phyloP scores from a whole-genome alignment of 1,140 invertebrate genomes.

The Anastatus disparis region DNA sequence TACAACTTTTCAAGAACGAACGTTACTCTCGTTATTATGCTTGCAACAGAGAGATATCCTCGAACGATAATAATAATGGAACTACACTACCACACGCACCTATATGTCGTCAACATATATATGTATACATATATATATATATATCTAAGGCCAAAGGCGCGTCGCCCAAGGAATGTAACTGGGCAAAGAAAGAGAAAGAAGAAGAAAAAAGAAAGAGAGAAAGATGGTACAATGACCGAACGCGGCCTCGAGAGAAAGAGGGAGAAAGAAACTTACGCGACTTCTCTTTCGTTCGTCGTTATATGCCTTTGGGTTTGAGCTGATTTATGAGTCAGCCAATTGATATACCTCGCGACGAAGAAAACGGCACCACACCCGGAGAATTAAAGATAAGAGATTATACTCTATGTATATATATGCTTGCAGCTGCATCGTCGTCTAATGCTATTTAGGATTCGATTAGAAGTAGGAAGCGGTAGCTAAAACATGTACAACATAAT shows the following conservation, averaged over 20 bases:
- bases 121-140: constrained; percentile 10
- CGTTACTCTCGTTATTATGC: constrained; percentile 42
- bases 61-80: constrained; percentile 52
- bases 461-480: constrained; percentile 6
- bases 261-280: neutral
- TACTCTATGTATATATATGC: no score
- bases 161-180: neutral
- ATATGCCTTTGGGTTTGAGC: constrained; percentile 10
- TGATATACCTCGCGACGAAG: constrained; percentile 28
- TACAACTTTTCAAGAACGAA: neutral
- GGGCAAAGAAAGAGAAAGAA: neutral
- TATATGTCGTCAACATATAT: neutral
- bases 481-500: no score
- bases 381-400: constrained; percentile 28
- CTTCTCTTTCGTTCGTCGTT: constrained; percentile 18
- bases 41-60: constrained; percentile 52
- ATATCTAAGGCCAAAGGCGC: neutral
- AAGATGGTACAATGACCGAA: constrained; percentile 35
- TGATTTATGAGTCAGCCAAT: constrained; percentile 40
- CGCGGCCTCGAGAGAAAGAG: constrained; percentile 26
- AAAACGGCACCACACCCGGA: constrained; percentile 13
- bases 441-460: constrained; percentile 1
- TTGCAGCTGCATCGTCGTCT: neutral
- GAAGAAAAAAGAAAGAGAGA: neutral
- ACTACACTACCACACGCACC: constrained; percentile 25